phyloP scores from a whole-genome alignment of 2,113 vertebrate species.

The Grus americana region DNA sequence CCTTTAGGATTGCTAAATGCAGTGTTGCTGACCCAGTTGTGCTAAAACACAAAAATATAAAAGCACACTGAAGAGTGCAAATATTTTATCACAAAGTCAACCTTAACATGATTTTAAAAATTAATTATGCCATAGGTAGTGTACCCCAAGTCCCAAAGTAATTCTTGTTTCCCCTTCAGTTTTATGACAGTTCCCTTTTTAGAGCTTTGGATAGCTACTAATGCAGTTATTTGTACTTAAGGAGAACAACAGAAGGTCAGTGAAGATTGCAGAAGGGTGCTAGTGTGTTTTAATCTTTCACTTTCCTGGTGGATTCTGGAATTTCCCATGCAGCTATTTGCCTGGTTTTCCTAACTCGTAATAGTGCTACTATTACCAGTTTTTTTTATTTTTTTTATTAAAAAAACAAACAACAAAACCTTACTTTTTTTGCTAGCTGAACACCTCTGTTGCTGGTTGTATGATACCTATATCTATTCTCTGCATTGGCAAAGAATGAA shows the following conservation, averaged over 20 bases:
- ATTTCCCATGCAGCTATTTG: background rate
- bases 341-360: background rate
- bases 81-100: background rate
- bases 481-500: background rate
- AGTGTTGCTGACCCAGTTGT: accelerated
- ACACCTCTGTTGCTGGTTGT: background rate
- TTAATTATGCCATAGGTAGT: background rate
- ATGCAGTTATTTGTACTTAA: background rate
- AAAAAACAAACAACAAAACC: background rate
- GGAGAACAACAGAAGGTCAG: background rate
- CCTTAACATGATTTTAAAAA: background rate
- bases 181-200: background rate
- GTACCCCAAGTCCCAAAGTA: background rate
- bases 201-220: background rate
- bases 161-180: background rate
- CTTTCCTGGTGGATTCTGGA: background rate
- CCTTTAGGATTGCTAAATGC: background rate
- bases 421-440: background rate
- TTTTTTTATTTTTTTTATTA: background rate
- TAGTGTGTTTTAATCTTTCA: background rate
- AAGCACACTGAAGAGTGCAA: background rate
- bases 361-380: background rate
- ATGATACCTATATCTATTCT: background rate
- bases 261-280: background rate
- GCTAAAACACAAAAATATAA: background rate